These are phyloP conservation scores for Pituophis catenifer DNA, from an alignment of 2,113 vertebrate genomes.

Conservation along the genomic window DNA sequence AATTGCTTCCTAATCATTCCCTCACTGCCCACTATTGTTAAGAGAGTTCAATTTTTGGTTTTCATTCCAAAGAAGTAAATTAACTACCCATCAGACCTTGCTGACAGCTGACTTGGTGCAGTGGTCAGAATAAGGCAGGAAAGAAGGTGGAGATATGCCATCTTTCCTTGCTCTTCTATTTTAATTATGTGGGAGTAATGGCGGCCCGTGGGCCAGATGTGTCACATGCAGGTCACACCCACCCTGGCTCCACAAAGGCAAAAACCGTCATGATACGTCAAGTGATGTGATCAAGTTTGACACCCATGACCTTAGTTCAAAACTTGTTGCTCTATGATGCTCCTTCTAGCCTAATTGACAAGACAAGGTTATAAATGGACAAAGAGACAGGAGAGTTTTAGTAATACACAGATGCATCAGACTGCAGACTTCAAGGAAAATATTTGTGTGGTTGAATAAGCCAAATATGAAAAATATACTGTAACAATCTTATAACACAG, in stretches of 20 bases:
- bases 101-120: background rate
- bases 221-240: too few species aligned
- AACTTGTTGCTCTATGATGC: background rate
- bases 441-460: background rate
- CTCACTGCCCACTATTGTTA: background rate
- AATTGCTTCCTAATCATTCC: background rate
- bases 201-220: fast-evolving
- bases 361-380: background rate
- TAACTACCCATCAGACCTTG: background rate
- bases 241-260: too few species aligned
- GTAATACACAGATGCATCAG: background rate
- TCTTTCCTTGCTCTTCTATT: background rate
- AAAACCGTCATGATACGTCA: too few species aligned
- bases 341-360: background rate
- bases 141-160: background rate
- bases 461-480: background rate
- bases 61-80: background rate
- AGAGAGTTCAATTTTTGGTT: background rate
- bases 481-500: background rate
- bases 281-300: too few species aligned
- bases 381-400: background rate
- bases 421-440: background rate
- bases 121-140: background rate
- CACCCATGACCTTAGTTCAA: background rate
- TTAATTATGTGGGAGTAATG: background rate